Conservation (phyloP, 2,888 invertebrate species). For the Spilosoma lubricipeda region DNA sequence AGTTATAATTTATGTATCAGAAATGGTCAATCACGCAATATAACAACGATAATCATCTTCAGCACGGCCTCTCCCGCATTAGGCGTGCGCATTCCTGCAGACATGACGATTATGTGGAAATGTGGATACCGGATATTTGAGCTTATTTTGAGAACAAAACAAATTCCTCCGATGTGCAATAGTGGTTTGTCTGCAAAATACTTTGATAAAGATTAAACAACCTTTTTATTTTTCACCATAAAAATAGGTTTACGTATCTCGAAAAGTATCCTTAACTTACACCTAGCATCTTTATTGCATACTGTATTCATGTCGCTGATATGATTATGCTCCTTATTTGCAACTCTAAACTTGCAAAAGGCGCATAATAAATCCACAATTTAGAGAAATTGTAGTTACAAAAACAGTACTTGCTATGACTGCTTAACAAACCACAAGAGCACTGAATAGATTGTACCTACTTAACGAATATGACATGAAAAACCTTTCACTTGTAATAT, state of each 20-base stretch:
- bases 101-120: no score
- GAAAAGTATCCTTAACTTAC: not conserved
- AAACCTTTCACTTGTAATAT: slow-evolving; percentile 35
- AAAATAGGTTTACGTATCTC: not conserved
- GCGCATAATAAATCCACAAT: not conserved
- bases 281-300: no score
- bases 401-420: not conserved
- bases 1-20: not conserved
- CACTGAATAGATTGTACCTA: slow-evolving; percentile 31
- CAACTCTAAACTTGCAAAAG: not conserved
- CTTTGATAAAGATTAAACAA: no score
- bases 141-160: no score
- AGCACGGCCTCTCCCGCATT: no score
- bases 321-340: not conserved
- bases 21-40: not conserved
- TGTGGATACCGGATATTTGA: no score
- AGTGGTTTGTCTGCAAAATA: no score
- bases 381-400: not conserved
- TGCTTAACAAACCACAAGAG: not conserved
- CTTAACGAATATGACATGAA: slow-evolving; percentile 23
- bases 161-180: no score
- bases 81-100: no score
- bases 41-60: not conserved
- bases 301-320: no score
- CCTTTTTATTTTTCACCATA: no score